Percentiles rank a stretch among this genome's conserved stretches.
Evolutionary conservation across 2,113 vertebrate genomes (phyloP).

Genomic region (Conger conger): DNA sequence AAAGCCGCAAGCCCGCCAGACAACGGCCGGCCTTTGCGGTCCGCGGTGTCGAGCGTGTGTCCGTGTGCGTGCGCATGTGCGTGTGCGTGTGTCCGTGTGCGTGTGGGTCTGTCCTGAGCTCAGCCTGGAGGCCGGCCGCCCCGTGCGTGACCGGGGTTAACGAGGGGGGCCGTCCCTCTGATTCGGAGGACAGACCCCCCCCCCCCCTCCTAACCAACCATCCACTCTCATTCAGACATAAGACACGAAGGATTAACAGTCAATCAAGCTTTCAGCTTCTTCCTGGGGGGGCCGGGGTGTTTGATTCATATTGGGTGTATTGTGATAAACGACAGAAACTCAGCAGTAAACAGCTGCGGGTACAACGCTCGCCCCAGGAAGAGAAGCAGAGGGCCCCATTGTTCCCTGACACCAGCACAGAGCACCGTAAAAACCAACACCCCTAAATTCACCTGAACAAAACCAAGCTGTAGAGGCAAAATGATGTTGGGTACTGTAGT

Average conservation of each 20-base stretch:
- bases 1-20: not conserved
- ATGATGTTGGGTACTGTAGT: not conserved
- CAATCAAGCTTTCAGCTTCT: not conserved
- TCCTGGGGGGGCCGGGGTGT: not conserved
- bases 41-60: too few relatives aligned
- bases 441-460: not conserved
- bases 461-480: not conserved
- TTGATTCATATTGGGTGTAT: not conserved
- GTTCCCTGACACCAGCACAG: not conserved
- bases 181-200: not conserved
- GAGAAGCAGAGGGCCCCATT: not conserved
- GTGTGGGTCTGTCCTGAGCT: not conserved
- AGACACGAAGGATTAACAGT: not conserved
- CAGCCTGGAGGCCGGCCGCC: not conserved
- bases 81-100: not conserved
- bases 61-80: not conserved
- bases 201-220: not conserved
- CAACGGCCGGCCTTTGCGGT: not conserved
- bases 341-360: not conserved
- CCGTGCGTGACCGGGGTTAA: constrained; percentile 3
- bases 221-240: not conserved
- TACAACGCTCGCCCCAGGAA: not conserved
- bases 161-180: not conserved
- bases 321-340: not conserved
- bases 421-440: not conserved